Percentiles rank a stretch among this genome's conserved stretches.
Evolutionary conservation across 1,140 invertebrate species (phyloP).

Genomic region (Hetaerina americana): DNA sequence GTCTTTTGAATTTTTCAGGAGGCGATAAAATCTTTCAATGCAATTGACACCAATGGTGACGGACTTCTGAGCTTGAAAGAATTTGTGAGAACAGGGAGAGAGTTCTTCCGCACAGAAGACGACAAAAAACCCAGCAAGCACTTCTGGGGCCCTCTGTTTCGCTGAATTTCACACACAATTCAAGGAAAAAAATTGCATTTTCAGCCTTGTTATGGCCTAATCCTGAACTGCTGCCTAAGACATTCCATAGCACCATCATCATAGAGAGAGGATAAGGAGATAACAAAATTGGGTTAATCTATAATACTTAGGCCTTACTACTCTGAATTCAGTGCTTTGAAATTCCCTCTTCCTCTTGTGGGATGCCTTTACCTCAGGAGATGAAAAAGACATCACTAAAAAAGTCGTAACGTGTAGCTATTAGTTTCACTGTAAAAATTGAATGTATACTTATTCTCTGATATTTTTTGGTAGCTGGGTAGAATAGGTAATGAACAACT

Average conservation of each 20-base stretch:
- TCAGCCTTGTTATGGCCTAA: neutral
- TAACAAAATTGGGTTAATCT: too few species aligned
- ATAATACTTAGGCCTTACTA: too few species aligned
- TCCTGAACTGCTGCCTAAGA: neutral
- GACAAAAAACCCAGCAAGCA: conserved; percentile 59
- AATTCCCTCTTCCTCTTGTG: too few species aligned
- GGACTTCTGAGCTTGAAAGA: conserved; percentile 60
- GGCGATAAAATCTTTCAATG: conserved; percentile 56
- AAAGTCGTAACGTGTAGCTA: too few species aligned
- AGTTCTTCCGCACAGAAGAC: conserved; percentile 66
- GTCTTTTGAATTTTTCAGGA: conserved; percentile 28
- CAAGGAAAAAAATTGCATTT: neutral
- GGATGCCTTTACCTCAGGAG: too few species aligned
- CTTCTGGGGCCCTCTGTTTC: conserved; percentile 63
- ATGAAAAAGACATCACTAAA: too few species aligned
- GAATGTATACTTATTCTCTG: too few species aligned
- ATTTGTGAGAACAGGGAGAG: conserved; percentile 61
- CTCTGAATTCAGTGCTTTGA: too few species aligned
- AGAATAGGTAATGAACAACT: too few species aligned
- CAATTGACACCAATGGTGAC: conserved; percentile 63
- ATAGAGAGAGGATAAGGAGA: neutral
- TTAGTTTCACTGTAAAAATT: too few species aligned
- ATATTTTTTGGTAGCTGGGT: too few species aligned
- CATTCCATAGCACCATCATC: neutral
- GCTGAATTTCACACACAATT: too few species aligned